Evolutionary conservation across 2,888 invertebrate species (phyloP).

Genomic region (Lithosia quadra): DNA sequence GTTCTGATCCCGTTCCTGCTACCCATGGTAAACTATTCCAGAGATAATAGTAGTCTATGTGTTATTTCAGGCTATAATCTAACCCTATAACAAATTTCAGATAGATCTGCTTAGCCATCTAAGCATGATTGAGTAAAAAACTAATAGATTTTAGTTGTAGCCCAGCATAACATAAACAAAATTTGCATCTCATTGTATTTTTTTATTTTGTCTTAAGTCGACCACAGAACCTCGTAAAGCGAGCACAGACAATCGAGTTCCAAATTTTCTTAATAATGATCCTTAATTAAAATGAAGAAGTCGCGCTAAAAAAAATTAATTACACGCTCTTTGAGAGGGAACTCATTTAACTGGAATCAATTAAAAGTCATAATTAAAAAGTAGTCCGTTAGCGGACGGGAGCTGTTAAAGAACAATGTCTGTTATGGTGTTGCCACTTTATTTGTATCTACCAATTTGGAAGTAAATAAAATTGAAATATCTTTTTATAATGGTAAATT

Average conservation of each 20-base stretch:
- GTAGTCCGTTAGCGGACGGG: slow-evolving; percentile 20
- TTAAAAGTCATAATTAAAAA: slow-evolving; percentile 53
- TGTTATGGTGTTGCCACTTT: slow-evolving; percentile 9
- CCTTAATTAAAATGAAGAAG: slow-evolving; percentile 5
- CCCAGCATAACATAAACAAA: neutral
- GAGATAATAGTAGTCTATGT: too few relatives aligned
- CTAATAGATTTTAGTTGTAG: too few relatives aligned
- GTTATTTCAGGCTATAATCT: too few relatives aligned
- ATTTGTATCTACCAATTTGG: too few relatives aligned
- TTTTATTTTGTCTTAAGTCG: neutral
- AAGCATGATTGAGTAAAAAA: too few relatives aligned
- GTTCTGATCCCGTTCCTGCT: too few relatives aligned
- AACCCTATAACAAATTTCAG: too few relatives aligned
- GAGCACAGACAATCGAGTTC: neutral
- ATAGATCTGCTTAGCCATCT: too few relatives aligned
- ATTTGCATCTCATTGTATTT: neutral
- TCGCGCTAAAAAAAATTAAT: neutral
- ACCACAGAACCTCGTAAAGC: neutral
- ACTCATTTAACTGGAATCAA: slow-evolving; percentile 47
- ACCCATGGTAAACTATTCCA: too few relatives aligned
- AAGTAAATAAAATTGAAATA: too few relatives aligned
- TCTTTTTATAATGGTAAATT: too few relatives aligned
- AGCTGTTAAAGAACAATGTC: slow-evolving; percentile 43
- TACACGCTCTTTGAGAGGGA: slow-evolving; percentile 18
- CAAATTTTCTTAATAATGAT: neutral